These are phyloP conservation scores for Salminus brasiliensis DNA, from an alignment of 2,113 vertebrate genomes.

Conservation along the genomic window DNA sequence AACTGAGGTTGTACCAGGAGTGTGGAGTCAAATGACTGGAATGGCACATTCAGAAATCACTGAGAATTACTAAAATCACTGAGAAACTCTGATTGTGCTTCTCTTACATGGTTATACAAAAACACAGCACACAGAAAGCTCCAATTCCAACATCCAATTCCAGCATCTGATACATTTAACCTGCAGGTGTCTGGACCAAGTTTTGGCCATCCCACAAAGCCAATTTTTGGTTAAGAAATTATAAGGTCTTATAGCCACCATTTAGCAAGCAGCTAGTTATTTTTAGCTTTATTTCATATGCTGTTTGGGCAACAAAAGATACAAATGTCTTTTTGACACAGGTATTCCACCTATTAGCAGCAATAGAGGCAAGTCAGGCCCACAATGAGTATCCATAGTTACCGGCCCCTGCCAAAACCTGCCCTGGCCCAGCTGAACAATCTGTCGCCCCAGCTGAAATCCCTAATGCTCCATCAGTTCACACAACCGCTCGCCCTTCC, in stretches of 20 bases:
- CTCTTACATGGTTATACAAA: no score
- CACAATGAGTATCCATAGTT: slow-evolving; percentile 1
- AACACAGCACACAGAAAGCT: no score
- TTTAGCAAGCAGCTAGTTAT: background rate
- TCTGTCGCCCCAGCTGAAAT: slow-evolving; percentile 40
- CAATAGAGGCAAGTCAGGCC: background rate
- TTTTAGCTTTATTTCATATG: background rate
- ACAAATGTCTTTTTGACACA: background rate
- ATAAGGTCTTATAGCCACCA: background rate
- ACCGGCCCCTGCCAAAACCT: slow-evolving; percentile 29
- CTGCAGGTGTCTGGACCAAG: no score
- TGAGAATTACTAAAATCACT: no score
- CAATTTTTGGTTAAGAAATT: no score
- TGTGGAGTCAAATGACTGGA: no score
- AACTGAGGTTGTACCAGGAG: no score
- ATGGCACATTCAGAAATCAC: no score
- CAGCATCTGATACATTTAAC: no score
- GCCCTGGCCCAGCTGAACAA: slow-evolving; percentile 36
- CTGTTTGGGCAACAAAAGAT: background rate
- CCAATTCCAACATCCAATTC: no score
- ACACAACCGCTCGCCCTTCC: slow-evolving; percentile 6
- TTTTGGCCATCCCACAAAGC: no score
- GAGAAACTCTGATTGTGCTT: no score
- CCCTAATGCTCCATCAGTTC: slow-evolving; percentile 28
- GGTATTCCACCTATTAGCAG: background rate